Percentiles rank a stretch among this genome's conserved stretches.
Conservation (phyloP, 1,140 invertebrate species). For the Halesus radiatus region DNA sequence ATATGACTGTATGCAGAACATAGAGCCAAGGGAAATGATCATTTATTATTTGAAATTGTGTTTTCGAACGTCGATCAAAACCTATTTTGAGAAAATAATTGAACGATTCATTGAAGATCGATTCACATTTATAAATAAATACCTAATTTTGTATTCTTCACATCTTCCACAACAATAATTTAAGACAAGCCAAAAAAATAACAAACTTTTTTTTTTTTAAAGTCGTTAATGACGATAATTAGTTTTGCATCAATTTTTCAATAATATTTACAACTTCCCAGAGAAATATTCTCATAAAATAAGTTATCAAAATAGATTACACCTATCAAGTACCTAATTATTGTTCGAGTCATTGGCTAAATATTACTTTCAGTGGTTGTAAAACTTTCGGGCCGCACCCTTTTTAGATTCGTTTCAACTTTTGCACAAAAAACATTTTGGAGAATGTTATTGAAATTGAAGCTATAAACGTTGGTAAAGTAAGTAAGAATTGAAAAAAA, state of each 20-base stretch:
- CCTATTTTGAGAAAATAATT: constrained; percentile 22
- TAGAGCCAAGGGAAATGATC: constrained; percentile 15
- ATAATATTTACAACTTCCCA: no score
- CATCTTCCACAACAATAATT: neutral
- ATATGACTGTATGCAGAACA: neutral
- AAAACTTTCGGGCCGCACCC: neutral
- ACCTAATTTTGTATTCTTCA: neutral
- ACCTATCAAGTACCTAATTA: no score
- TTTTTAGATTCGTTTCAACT: neutral
- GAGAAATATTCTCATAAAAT: no score
- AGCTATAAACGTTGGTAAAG: no score
- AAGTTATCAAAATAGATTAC: no score
- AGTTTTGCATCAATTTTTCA: no score
- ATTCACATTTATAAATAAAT: neutral
- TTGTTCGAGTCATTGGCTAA: no score
- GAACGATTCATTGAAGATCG: neutral
- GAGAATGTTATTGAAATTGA: no score
- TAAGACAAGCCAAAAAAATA: no score
- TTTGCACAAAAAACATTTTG: neutral
- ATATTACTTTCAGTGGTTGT: neutral
- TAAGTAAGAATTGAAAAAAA: no score
- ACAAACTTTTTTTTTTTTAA: no score
- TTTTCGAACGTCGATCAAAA: constrained; percentile 11
- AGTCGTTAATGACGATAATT: no score
- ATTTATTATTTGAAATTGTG: constrained; percentile 24